Evolutionary conservation across 2,888 invertebrate genomes (phyloP), one percentile per base, ranked within the genome.

Genomic region (Tetanocera ferruginea): DNA sequence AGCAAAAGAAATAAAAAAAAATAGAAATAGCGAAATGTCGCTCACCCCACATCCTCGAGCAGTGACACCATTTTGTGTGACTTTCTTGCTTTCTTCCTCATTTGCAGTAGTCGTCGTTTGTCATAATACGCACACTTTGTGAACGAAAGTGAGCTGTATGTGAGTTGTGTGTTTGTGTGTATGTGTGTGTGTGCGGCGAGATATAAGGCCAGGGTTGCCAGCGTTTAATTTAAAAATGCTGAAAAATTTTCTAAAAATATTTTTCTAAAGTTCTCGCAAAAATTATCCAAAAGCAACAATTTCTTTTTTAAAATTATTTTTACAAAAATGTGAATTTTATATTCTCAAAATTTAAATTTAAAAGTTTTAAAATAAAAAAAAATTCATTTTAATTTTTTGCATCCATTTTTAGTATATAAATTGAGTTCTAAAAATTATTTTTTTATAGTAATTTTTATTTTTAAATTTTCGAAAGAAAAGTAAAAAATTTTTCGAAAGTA

Each of bases 61-160:
- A 71, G 55, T 79, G 76, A 74, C 79, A 76, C 76, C 79, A 79
- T 77, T 79, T 71, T 64, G 57, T 75, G 67, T 67, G 75, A 75
- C 75, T 66, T 74, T 23, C 62, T 55, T 72, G 19, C 23, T 62
- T 67, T 75, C 67, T 75, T 75, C 67, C 75, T 75, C 55, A 75
- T 75, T 75, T 75, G 37, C 55, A 34, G 34, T 66, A 52, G 55
- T 23, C 37, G 67, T 34, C 67, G 34, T 55, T 37, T 49, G 60
- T 73, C 49, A 62, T 57, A 57, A 76, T 76, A 71, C 71, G 25
- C 52, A 62, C 31, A 67, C 25, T 62, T 57, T 70, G 43, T 49
- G 55, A 31, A n/a, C 31, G 71, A 67, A 37, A 69, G 64, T 76
- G 43, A 55, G 23, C 76, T 49, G 23, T 34, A n/a, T 64, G n/a